Evolutionary conservation across 2,888 invertebrate species (phyloP).

Genomic region (Octonoba sinensis): DNA sequence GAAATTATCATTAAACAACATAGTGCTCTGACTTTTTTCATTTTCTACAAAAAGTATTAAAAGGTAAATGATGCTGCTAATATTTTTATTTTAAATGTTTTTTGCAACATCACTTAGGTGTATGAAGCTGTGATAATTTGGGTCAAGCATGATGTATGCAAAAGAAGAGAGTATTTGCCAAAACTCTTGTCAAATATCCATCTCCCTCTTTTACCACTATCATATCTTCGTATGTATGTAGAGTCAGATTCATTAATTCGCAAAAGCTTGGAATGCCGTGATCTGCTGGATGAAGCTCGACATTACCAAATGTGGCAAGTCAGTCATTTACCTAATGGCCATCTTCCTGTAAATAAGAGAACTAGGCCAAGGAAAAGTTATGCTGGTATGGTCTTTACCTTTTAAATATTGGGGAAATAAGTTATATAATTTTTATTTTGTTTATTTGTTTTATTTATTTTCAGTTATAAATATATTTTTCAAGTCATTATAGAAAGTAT

Average conservation of each 20-base stretch:
- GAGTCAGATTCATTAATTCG: slow-evolving; percentile 69
- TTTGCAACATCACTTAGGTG: slow-evolving; percentile 30
- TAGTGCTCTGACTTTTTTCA: too few relatives aligned
- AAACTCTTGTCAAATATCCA: slow-evolving; percentile 70
- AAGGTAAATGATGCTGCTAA: neutral
- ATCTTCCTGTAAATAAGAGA: slow-evolving; percentile 67
- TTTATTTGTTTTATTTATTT: too few relatives aligned
- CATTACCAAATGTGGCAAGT: slow-evolving; percentile 71
- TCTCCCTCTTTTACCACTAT: slow-evolving; percentile 70
- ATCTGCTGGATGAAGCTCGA: slow-evolving; percentile 72
- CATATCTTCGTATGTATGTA: slow-evolving; percentile 70
- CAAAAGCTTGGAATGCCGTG: slow-evolving; percentile 71
- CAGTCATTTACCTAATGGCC: slow-evolving; percentile 67
- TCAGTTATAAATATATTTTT: too few relatives aligned
- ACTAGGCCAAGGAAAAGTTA: slow-evolving; percentile 72
- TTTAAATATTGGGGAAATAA: too few relatives aligned
- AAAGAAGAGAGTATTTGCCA: slow-evolving; percentile 69
- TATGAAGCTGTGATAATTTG: slow-evolving; percentile 72
- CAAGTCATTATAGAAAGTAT: too few relatives aligned
- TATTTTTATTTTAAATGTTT: slow-evolving; percentile 17
- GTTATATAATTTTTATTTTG: too few relatives aligned
- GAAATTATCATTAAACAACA: too few relatives aligned
- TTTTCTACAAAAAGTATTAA: neutral
- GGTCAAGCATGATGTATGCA: slow-evolving; percentile 70
- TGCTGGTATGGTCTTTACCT: slow-evolving; percentile 66